Evolutionary conservation across 2,888 invertebrate species (phyloP), one percentile per base, ranked within the genome.

Genomic region (Rhabditoides inermis): DNA sequence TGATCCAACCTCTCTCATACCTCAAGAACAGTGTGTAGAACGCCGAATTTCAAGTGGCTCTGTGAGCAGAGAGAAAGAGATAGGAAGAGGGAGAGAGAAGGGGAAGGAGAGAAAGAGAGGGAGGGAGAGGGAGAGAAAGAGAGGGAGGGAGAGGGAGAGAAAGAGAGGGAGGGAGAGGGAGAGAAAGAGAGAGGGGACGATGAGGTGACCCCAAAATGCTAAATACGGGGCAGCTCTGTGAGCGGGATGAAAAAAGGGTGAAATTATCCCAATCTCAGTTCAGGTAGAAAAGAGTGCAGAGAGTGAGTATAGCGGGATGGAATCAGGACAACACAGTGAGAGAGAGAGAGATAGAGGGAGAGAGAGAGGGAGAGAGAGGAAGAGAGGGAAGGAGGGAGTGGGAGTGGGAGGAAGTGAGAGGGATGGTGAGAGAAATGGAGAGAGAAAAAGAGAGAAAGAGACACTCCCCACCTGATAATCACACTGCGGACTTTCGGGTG

Each of bases 101-200:
- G 45, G 53, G 52, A 50, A 45, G 47, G 52, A 44, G 45, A 52
- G 35, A 39, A 40, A 37, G 23, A 36, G 27, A 40, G 25, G 32
- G 35, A 28, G 36, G 32, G 45, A 49, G 39, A 26, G 49, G 37
- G 26, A 36, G 25, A 35, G 26, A 35, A 41, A 44, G 42, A 49
- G 30, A 41, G 22, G 51, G 30, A 49, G 20, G 39, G 49, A 51
- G 49, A 51, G 44, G 20, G 26, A 39, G 49, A 22, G 37, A n/a
- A 32, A 26, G 36, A 27, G 30, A 20, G 39, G 40, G 15, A 25
- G 30, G 3, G 49, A 41, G 49, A 50, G 49, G 40, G 45, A 48
- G 42, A 45, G 27, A 51, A 22, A 20, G 36, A 35, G 40, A 23
- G 30, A 36, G 40, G n/a, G 49, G 48, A 44, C 22, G 51, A 45